Evolutionary conservation across 2,888 invertebrate species (phyloP), one percentile per base, ranked within the genome.

Genomic region (Syrista parreyssii): DNA sequence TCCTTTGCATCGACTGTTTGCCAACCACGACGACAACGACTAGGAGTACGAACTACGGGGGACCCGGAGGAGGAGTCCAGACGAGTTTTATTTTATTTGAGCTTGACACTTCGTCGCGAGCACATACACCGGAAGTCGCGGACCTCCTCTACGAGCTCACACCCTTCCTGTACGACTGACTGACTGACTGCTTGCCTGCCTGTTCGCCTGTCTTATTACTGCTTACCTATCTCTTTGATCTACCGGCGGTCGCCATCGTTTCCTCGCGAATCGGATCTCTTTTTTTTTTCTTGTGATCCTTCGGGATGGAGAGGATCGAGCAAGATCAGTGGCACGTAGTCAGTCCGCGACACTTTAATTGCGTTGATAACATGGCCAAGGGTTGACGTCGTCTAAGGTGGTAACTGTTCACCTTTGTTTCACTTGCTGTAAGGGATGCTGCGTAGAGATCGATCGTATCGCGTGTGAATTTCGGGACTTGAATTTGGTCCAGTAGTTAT

Each of bases 21-120:
- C 71, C 71, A 71, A 33, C 33, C 77, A 83, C 83, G 84, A 82
- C 80, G 78, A 78, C 77, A 78, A 79, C 74, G 77, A 79, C 80
- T 81, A 81, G 83, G 81, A 83, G 85, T 79, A 82, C 83, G 83
- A 82, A 31, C 40, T 80, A 76, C 79, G 84, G 81, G 80, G 82
- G 79, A 83, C 84, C 86, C 85, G 79, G 82, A 85, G 87, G 87
- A 84, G 86, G 23, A 4, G 55, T 23, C 55, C 55, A 9, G 55
- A 23, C 55, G 9, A 55, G 55, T 89, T 89, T 89, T 89, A 87
- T 89, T 89, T 90, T 90, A 89, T 89, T 89, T 87, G 84, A 87
- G 87, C 84, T 87, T 86, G 89, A 88, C 87, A 87, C 88, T 88
- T 87, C 83, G 88, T 83, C 85, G 89, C 79, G 89, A 86, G 85